phyloP scores from a whole-genome alignment of 2,888 invertebrate species.

The Coenonympha glycerion region DNA sequence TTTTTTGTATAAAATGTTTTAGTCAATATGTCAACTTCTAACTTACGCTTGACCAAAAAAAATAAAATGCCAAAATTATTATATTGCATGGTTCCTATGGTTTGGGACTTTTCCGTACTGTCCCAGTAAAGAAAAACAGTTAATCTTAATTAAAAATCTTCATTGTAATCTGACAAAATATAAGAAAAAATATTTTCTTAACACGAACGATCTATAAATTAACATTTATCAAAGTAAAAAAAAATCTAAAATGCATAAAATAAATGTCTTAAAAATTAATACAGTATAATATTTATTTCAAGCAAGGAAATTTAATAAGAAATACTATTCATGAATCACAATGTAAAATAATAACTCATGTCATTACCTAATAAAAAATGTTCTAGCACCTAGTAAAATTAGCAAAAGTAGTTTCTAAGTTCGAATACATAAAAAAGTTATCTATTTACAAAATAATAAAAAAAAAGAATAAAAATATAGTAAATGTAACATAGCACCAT shows the following conservation, averaged over 20 bases:
- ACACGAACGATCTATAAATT: not conserved
- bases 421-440: slow-evolving; percentile 7
- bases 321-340: not conserved
- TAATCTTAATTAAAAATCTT: too few species aligned
- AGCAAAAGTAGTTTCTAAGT: slow-evolving; percentile 3
- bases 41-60: too few species aligned
- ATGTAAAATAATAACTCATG: slow-evolving; percentile 6
- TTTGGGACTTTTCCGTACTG: too few species aligned
- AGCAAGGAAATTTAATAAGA: not conserved
- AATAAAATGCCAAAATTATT: too few species aligned
- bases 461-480: slow-evolving; percentile 2
- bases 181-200: not conserved
- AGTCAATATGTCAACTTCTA: too few species aligned
- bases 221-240: not conserved
- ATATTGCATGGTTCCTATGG: too few species aligned
- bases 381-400: slow-evolving; percentile 24
- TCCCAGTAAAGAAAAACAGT: too few species aligned
- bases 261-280: not conserved
- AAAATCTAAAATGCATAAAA: not conserved
- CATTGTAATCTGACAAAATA: too few species aligned
- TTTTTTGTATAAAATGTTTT: too few species aligned
- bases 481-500: slow-evolving; percentile 26
- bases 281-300: not conserved
- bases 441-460: slow-evolving; percentile 23
- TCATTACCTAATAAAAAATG: slow-evolving; percentile 16